phyloP scores from a whole-genome alignment of 2,113 vertebrate species.

The Gulo gulo region DNA sequence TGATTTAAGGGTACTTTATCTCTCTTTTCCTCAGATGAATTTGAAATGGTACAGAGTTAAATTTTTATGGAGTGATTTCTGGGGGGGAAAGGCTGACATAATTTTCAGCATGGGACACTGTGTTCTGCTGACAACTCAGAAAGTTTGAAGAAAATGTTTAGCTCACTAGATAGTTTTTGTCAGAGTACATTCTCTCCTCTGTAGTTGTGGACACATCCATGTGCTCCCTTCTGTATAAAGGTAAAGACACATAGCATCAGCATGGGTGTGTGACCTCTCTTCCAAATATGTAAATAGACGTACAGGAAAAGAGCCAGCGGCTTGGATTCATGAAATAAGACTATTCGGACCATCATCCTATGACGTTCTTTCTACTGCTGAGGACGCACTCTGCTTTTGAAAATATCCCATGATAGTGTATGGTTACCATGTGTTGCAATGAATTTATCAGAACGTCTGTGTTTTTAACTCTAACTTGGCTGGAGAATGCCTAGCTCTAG shows the following conservation, averaged over 20 bases:
- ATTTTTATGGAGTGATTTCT: slow-evolving; percentile 70
- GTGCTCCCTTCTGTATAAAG: too few relatives aligned
- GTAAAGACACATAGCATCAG: rapidly evolving
- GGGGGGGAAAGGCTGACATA: slow-evolving; percentile 55
- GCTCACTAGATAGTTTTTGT: background rate
- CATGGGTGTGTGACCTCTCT: background rate
- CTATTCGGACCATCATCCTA: background rate
- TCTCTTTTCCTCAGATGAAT: slow-evolving; percentile 49
- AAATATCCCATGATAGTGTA: background rate
- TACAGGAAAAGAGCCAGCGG: background rate
- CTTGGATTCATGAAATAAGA: background rate
- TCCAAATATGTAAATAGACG: background rate
- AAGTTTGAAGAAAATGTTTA: slow-evolving; percentile 55
- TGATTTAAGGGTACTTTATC: slow-evolving; percentile 65
- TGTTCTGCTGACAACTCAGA: slow-evolving; percentile 66
- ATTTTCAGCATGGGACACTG: slow-evolving; percentile 55
- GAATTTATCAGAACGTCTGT: background rate
- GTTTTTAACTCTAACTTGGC: background rate
- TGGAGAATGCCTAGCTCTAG: background rate
- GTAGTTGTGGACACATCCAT: background rate
- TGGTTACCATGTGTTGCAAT: background rate
- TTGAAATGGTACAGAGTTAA: slow-evolving; percentile 66
- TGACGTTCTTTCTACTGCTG: background rate
- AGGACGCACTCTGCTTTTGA: background rate
- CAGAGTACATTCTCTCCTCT: background rate